phyloP scores from a whole-genome alignment of 2,888 invertebrate genomes.

The Megaustenia siamemsis region DNA sequence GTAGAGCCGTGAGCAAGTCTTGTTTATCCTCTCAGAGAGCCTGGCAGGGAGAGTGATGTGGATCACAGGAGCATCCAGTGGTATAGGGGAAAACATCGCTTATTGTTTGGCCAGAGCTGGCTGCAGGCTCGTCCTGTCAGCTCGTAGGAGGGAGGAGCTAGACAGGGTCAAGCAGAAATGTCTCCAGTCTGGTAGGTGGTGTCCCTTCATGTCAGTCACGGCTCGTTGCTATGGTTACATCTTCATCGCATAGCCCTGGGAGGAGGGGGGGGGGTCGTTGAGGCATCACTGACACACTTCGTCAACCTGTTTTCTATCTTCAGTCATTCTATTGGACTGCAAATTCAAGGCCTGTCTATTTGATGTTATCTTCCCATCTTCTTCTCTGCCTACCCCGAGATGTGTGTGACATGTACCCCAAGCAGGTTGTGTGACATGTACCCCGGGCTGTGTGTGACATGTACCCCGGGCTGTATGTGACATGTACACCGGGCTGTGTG shows the following conservation, averaged over 20 bases:
- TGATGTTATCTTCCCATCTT: no score
- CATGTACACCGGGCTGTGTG: no score
- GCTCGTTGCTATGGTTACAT: not conserved
- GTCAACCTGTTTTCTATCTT: not conserved
- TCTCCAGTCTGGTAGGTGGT: not conserved
- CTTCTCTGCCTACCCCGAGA: no score
- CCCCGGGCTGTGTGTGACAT: no score
- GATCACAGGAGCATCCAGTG: constrained; percentile 91
- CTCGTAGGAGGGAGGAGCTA: constrained; percentile 47
- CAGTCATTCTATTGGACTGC: no score
- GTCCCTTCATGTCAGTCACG: not conserved
- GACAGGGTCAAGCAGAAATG: constrained; percentile 26
- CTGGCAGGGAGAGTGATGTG: constrained; percentile 88
- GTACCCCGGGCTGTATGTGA: no score
- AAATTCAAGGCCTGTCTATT: not conserved
- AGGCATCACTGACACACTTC: not conserved
- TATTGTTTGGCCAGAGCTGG: constrained; percentile 80
- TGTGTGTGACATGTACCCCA: no score
- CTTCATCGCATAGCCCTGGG: not conserved
- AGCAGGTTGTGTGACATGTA: no score
- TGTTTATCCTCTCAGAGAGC: constrained; percentile 77
- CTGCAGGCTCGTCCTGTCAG: constrained; percentile 67
- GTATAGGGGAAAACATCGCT: constrained; percentile 89
- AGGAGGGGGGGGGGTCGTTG: not conserved
- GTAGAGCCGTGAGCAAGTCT: no score